Evolutionary conservation across 1,140 invertebrate species (phyloP).

Genomic region (Homarus americanus): DNA sequence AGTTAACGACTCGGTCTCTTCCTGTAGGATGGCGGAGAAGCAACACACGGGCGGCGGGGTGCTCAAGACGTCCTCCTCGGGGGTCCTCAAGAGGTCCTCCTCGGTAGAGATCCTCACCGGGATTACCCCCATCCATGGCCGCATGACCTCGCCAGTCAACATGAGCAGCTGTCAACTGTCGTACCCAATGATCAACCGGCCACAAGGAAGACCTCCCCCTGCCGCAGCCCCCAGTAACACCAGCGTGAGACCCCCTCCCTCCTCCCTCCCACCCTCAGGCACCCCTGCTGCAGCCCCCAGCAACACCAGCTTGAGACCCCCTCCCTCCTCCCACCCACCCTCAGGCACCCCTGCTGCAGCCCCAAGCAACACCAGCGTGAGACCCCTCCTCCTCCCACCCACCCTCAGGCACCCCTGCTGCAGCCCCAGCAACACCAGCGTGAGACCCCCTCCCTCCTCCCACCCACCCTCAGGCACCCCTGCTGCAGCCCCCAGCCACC

Average conservation of each 20-base stretch:
- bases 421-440: not conserved
- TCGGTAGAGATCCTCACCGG: constrained; percentile 56
- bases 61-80: constrained; percentile 22
- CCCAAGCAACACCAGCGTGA: not conserved
- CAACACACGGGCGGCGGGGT: not conserved
- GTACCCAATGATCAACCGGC: not conserved
- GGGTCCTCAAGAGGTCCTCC: constrained; percentile 51
- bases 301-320: not conserved
- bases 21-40: constrained; percentile 27
- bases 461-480: not conserved
- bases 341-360: no score
- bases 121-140: not conserved
- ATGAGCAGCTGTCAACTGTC: not conserved
- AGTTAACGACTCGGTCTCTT: no score
- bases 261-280: not conserved
- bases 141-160: not conserved
- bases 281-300: not conserved
- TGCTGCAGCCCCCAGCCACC: not conserved
- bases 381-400: not conserved
- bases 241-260: not conserved
- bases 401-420: not conserved
- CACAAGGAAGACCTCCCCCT: no score
- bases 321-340: not conserved
- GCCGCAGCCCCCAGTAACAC: not conserved
- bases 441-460: not conserved